These are phyloP conservation scores for Martes flavigula DNA, from an alignment of 2,797 vertebrate species.

Conservation along the genomic window DNA sequence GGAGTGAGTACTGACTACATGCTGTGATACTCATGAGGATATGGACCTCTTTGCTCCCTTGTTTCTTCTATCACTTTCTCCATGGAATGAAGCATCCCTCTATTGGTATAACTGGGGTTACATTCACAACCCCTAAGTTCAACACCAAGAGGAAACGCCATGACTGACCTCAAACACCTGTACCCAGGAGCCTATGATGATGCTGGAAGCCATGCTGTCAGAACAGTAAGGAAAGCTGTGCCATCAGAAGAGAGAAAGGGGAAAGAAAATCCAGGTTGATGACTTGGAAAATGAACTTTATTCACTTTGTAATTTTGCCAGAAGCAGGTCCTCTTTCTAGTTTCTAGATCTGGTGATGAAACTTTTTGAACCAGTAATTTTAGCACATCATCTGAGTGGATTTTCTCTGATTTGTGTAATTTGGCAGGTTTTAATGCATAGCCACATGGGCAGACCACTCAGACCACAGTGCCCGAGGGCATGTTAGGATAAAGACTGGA, in stretches of 20 bases:
- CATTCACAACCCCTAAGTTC: neutral
- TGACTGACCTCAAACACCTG: neutral
- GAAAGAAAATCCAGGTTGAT: neutral
- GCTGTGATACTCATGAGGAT: neutral
- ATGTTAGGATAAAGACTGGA: conserved; percentile 34
- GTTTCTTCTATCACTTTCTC: neutral
- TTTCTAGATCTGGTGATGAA: neutral
- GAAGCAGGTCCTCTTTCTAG: neutral
- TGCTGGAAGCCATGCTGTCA: neutral
- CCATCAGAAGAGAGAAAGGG: neutral
- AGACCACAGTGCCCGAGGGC: conserved; percentile 17
- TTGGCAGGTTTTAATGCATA: conserved; percentile 49
- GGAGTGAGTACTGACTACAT: neutral
- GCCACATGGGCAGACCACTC: neutral
- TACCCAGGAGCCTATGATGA: neutral
- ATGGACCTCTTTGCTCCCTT: neutral
- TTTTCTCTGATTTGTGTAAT: conserved; percentile 41
- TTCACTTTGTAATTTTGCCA: neutral
- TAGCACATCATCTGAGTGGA: neutral
- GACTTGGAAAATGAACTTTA: neutral
- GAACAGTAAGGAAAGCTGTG: neutral
- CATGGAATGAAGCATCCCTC: neutral
- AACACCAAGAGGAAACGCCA: neutral
- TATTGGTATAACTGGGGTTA: neutral
- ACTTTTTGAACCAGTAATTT: conserved; percentile 33